These are phyloP conservation scores for Pycnomerus fuliginosus DNA, from an alignment of 2,888 invertebrate species.

Conservation along the genomic window DNA sequence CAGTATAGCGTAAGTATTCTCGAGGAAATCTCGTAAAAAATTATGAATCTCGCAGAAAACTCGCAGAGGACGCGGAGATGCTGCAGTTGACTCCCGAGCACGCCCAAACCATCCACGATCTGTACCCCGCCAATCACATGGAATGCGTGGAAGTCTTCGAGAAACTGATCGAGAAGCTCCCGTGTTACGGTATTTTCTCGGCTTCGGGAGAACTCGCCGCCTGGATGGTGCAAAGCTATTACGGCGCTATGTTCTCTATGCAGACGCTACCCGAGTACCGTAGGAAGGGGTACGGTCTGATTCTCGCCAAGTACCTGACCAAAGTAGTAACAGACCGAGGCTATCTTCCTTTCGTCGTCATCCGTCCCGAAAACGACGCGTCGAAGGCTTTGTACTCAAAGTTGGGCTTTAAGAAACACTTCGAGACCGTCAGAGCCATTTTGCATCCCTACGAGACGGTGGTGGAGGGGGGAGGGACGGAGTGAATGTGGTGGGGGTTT, in stretches of 20 bases:
- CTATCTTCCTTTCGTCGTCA: constrained; percentile 83
- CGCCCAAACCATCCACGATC: constrained; percentile 79
- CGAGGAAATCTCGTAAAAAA: not conserved
- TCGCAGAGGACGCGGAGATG: constrained; percentile 69
- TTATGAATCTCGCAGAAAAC: constrained; percentile 41
- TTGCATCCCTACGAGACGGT: constrained; percentile 60
- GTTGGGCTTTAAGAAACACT: constrained; percentile 77
- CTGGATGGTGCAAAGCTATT: constrained; percentile 91
- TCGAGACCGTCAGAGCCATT: constrained; percentile 78
- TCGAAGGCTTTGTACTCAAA: constrained; percentile 81
- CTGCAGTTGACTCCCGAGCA: constrained; percentile 74
- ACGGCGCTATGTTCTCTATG: constrained; percentile 92
- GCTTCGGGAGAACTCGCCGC: constrained; percentile 73
- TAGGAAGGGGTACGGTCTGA: constrained; percentile 65
- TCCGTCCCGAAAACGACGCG: constrained; percentile 84
- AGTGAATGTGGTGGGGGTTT: no score
- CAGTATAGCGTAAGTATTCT: constrained; percentile 58
- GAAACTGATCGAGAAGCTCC: constrained; percentile 73
- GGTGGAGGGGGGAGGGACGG: constrained; percentile 42
- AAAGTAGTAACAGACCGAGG: constrained; percentile 54
- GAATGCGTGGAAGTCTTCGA: constrained; percentile 82
- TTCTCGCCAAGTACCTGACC: constrained; percentile 64
- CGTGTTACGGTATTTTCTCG: constrained; percentile 79
- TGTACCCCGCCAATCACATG: constrained; percentile 87
- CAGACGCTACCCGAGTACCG: constrained; percentile 64